These are phyloP conservation scores for Pomacea canaliculata DNA, from an alignment of 2,888 invertebrate species.

Conservation along the genomic window DNA sequence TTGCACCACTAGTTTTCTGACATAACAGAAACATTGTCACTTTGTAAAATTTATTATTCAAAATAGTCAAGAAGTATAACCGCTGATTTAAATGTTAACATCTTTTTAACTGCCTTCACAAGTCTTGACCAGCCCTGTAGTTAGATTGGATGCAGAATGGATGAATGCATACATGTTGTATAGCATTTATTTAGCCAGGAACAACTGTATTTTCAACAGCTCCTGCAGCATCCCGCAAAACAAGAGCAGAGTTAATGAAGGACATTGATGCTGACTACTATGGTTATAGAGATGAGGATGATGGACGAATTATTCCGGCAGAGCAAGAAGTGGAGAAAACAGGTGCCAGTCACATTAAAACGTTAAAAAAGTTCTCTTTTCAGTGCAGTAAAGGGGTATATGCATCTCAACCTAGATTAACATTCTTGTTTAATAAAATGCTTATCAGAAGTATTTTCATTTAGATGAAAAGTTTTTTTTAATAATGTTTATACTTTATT, in stretches of 20 bases:
- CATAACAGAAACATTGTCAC: too few species aligned
- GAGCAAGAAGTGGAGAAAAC: constrained; percentile 85
- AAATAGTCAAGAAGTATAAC: too few species aligned
- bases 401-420: neutral
- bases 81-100: too few species aligned
- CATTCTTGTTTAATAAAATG: neutral
- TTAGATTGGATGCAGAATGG: too few species aligned
- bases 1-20: too few species aligned
- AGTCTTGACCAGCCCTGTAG: too few species aligned
- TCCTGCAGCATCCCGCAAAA: constrained; percentile 89
- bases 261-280: constrained; percentile 99
- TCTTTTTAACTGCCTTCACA: too few species aligned
- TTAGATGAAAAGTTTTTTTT: too few species aligned
- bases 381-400: neutral
- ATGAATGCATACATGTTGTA: too few species aligned
- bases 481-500: too few species aligned
- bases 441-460: neutral
- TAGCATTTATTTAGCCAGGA: too few species aligned
- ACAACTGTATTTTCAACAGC: constrained; percentile 66
- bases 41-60: too few species aligned
- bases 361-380: neutral
- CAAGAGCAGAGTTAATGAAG: constrained; percentile 95
- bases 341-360: constrained; percentile 71
- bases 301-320: constrained; percentile 90
- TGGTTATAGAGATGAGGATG: constrained; percentile 98